phyloP scores from a whole-genome alignment of 2,888 invertebrate genomes.

The Holacanthella duospinosa region DNA sequence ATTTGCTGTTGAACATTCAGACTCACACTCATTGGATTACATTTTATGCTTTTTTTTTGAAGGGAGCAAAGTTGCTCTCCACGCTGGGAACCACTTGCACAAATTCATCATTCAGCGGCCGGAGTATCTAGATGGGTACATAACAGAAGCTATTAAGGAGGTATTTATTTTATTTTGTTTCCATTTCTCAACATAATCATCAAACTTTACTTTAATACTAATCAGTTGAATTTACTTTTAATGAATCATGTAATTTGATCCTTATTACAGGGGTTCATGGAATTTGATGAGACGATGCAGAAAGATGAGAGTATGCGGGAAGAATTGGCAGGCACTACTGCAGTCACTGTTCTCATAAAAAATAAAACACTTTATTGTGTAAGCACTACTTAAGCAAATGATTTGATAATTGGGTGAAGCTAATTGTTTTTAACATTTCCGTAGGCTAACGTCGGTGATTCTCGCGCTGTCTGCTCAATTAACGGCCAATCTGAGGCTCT shows the following conservation, averaged over 20 bases:
- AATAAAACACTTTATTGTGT: conserved; percentile 77
- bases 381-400: conserved; percentile 41
- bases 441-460: conserved; percentile 91
- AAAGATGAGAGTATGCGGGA: conserved; percentile 76
- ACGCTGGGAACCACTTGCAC: conserved; percentile 89
- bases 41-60: conserved; percentile 39
- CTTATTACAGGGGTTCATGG: conserved; percentile 62
- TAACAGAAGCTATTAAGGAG: conserved; percentile 73
- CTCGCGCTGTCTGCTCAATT: conserved; percentile 82
- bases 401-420: neutral
- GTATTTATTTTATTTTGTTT: conserved; percentile 41
- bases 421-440: conserved; percentile 4
- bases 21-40: too few species aligned
- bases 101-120: conserved; percentile 73
- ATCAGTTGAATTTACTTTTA: too few species aligned
- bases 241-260: neutral
- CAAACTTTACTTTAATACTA: neutral
- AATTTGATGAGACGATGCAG: conserved; percentile 85
- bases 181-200: neutral
- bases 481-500: conserved; percentile 62
- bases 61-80: conserved; percentile 83
- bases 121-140: conserved; percentile 71
- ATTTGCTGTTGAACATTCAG: neutral
- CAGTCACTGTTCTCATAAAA: conserved; percentile 73
- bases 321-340: conserved; percentile 91